Percentiles rank a stretch among this genome's conserved stretches.
phyloP scores from a whole-genome alignment of 2,113 vertebrate species.

The Puntigrus tetrazona region DNA sequence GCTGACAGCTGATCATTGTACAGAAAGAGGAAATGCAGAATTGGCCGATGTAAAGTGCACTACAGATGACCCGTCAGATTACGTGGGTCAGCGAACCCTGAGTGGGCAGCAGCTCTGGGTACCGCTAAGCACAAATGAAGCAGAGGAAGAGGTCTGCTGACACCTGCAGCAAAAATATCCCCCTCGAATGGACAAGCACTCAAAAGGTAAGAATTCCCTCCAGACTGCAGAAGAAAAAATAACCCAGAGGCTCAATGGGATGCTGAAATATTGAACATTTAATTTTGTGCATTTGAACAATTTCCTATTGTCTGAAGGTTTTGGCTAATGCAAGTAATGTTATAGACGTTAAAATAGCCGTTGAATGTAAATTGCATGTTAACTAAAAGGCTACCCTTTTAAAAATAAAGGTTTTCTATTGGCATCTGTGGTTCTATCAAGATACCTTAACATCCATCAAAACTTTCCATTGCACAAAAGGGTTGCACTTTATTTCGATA shows the following conservation, averaged over 20 bases:
- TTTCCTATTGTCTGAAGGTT: background rate
- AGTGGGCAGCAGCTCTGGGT: conserved; percentile 65
- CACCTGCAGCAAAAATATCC: conserved; percentile 63
- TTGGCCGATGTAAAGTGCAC: conserved; percentile 52
- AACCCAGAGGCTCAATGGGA: conserved; percentile 41
- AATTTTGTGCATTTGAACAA: background rate
- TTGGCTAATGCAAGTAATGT: background rate
- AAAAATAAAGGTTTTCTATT: background rate
- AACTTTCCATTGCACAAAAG: background rate
- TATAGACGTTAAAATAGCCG: background rate
- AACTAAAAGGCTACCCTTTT: background rate
- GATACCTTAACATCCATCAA: background rate
- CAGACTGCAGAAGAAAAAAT: conserved; percentile 52
- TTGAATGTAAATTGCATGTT: background rate
- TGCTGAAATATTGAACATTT: conserved; percentile 43
- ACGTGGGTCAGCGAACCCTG: conserved; percentile 65
- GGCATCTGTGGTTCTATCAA: background rate
- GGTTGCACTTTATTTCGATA: too few species aligned
- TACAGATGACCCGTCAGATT: conserved; percentile 61
- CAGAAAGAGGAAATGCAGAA: conserved; percentile 5
- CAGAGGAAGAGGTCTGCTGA: conserved; percentile 72
- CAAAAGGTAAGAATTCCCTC: conserved; percentile 62
- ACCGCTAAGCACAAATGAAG: conserved; percentile 65
- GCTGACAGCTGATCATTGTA: background rate
- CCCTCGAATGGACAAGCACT: conserved; percentile 47